Base-by-base conservation (phyloP, 2,113 vertebrate species). In the Chitala chitala region DNA sequence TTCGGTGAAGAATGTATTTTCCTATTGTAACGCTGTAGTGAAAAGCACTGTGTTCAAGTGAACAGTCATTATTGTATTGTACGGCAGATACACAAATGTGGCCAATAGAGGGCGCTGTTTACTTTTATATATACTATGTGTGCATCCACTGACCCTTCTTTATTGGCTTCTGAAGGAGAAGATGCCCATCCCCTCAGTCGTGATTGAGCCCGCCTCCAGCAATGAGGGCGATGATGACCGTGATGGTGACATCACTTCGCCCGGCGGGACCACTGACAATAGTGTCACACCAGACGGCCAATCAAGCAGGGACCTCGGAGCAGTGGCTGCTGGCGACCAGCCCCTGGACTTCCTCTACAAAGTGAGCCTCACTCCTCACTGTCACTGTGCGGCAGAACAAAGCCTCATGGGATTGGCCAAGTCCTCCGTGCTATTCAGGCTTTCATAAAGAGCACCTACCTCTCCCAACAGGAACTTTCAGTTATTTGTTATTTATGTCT, bases 141-240 rank as follows among this genome's bases (percentile, higher is more conserved):
- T 44, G 9, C 64, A n/a, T 72, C 5, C 2, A 44, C 15, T 63
- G 24, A 73, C 31, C 13, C 48, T 63, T 64, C n/a, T 51, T 29
- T 26, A 15, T 20, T 59, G 17, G 26, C 58, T 56, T 29, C 3
- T 63, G 1, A 76, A 96, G 95, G 94, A 95, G 76, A 94, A 92
- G 53, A 88, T 93, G 90, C 80, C 87, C 1, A 96, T 99, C 53
- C 96, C 96, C 36, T 94, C 93, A 0, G 95, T 99, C 15, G 88
- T 98, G 73, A 98, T 98, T 71, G 93, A 98, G 75, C 96, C 96
- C 0, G 96, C 96, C 70, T 99, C 96, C 51, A 99, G 96, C 86
- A 92, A 98, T 0, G 96, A 99, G 82, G 94, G 88, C 0, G 93
- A 98, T 17, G 94, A 92, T 76, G 95, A 95, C 66, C 83, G 87